phyloP scores from a whole-genome alignment of 2,113 vertebrate species.

The Callocephalon fimbriatum region DNA sequence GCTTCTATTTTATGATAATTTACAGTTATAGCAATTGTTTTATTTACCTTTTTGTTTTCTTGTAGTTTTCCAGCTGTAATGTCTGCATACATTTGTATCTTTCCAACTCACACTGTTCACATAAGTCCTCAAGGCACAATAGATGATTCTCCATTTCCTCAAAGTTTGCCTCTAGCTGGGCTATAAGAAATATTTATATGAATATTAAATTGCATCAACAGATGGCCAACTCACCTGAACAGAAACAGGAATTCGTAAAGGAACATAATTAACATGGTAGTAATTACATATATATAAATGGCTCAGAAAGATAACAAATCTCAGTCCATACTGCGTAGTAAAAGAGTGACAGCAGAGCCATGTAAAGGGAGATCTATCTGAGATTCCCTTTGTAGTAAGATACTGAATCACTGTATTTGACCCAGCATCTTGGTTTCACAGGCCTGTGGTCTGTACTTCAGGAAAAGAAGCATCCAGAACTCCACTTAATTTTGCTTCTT shows the following conservation, averaged over 20 bases:
- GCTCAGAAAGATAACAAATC: neutral
- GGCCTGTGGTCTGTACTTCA: neutral
- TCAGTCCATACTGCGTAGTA: neutral
- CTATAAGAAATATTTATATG: slow-evolving; percentile 74
- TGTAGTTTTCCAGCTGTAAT: slow-evolving; percentile 87
- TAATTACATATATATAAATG: neutral
- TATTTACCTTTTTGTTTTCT: slow-evolving; percentile 90
- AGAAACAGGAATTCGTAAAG: neutral
- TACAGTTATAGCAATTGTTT: neutral
- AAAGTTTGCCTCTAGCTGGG: slow-evolving; percentile 89
- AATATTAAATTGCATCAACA: neutral
- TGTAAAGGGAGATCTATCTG: fast-evolving
- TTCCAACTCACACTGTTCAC: slow-evolving; percentile 90
- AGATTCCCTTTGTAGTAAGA: neutral
- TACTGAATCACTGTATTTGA: neutral
- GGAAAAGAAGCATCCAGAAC: neutral
- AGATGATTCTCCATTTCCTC: slow-evolving; percentile 91
- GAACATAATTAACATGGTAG: neutral
- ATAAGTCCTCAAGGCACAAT: slow-evolving; percentile 88
- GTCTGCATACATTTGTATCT: slow-evolving; percentile 82
- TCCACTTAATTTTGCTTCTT: neutral
- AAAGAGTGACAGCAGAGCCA: neutral
- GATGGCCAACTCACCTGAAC: neutral
- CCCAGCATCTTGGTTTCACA: neutral
- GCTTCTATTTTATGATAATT: neutral